These are phyloP conservation scores for Petaurus breviceps DNA, from an alignment of 2,113 vertebrate species.

Conservation along the genomic window DNA sequence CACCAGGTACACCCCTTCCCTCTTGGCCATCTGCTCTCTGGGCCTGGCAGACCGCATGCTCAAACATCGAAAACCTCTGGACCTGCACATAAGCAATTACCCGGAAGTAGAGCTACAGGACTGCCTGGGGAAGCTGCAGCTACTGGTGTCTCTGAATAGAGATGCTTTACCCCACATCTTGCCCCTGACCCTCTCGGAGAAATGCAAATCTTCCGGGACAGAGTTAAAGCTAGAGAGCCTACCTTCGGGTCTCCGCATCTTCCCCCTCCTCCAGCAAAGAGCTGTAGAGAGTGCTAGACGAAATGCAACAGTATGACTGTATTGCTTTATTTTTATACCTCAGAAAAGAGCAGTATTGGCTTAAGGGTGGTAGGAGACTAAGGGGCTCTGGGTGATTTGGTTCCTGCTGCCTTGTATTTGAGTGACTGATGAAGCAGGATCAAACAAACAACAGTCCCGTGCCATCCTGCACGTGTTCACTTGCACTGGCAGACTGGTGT, in stretches of 20 bases:
- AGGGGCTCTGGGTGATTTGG: background rate
- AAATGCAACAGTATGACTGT: background rate
- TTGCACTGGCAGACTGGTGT: constrained; percentile 24
- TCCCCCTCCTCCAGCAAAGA: background rate
- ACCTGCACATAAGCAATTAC: constrained; percentile 78
- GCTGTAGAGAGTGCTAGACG: background rate
- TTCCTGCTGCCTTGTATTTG: background rate
- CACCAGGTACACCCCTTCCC: constrained; percentile 89
- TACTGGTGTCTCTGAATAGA: constrained; percentile 90
- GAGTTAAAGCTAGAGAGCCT: constrained; percentile 38
- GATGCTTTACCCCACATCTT: constrained; percentile 81
- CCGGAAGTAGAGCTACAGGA: constrained; percentile 75
- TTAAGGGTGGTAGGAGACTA: background rate
- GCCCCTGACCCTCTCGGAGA: constrained; percentile 68
- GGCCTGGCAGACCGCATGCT: constrained; percentile 86
- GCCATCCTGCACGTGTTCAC: background rate
- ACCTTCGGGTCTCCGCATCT: background rate
- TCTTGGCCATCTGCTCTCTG: constrained; percentile 90
- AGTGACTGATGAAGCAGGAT: background rate
- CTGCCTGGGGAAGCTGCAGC: constrained; percentile 88
- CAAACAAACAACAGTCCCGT: background rate
- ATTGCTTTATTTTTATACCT: background rate
- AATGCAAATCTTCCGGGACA: constrained; percentile 60
- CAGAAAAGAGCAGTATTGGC: background rate
- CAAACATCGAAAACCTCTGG: constrained; percentile 55